These are phyloP conservation scores for Gopherus flavomarginatus DNA, from an alignment of 2,113 vertebrate species.

Conservation along the genomic window DNA sequence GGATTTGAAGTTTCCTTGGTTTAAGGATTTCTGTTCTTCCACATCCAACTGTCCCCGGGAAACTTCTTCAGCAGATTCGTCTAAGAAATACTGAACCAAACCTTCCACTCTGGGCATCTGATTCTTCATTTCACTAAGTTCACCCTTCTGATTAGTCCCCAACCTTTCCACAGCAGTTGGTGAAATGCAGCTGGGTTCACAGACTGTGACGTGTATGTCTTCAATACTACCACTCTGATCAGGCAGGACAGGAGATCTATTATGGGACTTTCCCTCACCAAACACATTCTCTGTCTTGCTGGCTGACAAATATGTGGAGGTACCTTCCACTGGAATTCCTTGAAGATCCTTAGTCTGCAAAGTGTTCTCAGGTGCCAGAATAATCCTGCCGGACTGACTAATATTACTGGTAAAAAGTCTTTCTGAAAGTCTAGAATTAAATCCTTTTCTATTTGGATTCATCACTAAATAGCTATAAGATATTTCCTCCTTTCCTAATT, in stretches of 20 bases:
- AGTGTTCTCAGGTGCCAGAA: background rate
- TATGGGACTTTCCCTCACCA: background rate
- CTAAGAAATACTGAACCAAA: background rate
- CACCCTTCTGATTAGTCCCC: background rate
- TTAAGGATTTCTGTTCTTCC: background rate
- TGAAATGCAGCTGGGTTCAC: background rate
- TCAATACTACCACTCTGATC: background rate
- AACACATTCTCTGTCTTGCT: background rate
- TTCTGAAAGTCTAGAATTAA: background rate
- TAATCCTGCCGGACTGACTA: background rate
- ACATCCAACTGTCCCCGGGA: too few relatives aligned
- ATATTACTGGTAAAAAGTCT: too few relatives aligned
- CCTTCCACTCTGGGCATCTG: background rate
- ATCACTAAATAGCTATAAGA: background rate
- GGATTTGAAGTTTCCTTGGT: background rate
- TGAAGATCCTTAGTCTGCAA: background rate
- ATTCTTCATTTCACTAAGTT: background rate
- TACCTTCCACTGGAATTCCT: background rate
- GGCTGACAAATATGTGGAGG: background rate
- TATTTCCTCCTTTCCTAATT: background rate
- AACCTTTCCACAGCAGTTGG: background rate
- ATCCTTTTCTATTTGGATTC: background rate
- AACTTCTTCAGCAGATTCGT: background rate
- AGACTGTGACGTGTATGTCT: background rate
- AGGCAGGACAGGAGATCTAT: background rate